A percentile compares a stretch with the other conserved stretches of the same genome.
Conservation (phyloP, 2,113 vertebrate genomes). For the Ascaphus truei region DNA sequence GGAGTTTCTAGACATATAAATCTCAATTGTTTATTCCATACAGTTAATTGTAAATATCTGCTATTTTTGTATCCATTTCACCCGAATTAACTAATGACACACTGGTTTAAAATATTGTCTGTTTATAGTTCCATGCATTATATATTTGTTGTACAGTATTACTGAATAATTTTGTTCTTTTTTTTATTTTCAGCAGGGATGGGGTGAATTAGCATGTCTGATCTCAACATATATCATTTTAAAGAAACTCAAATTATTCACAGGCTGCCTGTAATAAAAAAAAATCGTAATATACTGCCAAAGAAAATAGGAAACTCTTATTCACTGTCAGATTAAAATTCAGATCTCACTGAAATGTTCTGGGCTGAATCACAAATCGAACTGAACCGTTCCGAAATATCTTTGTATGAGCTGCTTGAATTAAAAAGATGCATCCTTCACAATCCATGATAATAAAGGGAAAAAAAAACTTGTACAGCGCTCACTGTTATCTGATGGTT, state of each 20-base stretch:
- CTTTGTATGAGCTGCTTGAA: conserved; percentile 27
- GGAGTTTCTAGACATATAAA: too few relatives aligned
- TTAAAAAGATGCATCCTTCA: conserved; percentile 33
- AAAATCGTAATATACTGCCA: conserved; percentile 37
- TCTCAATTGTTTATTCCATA: too few relatives aligned
- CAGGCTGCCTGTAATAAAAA: conserved; percentile 36
- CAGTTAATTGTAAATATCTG: too few relatives aligned
- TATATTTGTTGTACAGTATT: neutral
- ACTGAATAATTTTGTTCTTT: neutral
- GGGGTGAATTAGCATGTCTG: conserved; percentile 28
- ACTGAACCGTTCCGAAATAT: conserved; percentile 33
- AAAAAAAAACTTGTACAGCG: neutral
- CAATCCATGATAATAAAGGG: conserved; percentile 9
- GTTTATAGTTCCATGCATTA: too few relatives aligned
- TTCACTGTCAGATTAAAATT: conserved; percentile 40
- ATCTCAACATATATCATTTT: conserved; percentile 38
- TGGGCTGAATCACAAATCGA: conserved; percentile 34
- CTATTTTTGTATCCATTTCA: too few relatives aligned
- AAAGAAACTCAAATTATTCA: conserved; percentile 38
- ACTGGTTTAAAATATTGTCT: too few relatives aligned
- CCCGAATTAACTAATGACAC: too few relatives aligned
- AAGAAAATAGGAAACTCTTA: conserved; percentile 39
- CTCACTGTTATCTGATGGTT: conserved; percentile 23
- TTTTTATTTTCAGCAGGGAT: neutral
- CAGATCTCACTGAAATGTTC: conserved; percentile 33